These are phyloP conservation scores for Drosophila varians DNA, from an alignment of 1,140 invertebrate species.

Conservation along the genomic window DNA sequence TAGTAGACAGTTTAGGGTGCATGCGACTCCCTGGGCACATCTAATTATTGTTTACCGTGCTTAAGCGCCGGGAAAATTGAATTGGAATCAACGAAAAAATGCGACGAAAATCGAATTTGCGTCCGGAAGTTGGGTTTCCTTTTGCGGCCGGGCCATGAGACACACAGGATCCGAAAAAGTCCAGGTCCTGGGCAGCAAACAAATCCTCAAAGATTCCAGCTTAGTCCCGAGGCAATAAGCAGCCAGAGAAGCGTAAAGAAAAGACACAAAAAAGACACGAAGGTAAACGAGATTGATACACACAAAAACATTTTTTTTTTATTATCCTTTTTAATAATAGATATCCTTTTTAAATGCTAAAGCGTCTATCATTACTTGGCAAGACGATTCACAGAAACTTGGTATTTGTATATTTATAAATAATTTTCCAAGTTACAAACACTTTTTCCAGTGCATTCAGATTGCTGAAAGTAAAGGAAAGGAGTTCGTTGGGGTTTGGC, in stretches of 20 bases:
- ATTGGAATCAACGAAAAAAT: constrained; percentile 74
- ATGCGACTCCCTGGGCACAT: constrained; percentile 44
- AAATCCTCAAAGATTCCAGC: constrained; percentile 75
- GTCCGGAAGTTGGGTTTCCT: constrained; percentile 61
- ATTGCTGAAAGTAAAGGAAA: background rate
- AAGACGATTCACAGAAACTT: too few species aligned
- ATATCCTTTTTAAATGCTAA: too few species aligned
- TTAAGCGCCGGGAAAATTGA: constrained; percentile 77
- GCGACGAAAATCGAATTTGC: constrained; percentile 74
- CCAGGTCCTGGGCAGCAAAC: constrained; percentile 40
- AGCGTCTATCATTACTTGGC: too few species aligned
- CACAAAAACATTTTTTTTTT: background rate
- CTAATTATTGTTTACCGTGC: constrained; percentile 79
- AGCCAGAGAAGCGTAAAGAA: constrained; percentile 64
- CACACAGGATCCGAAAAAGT: background rate
- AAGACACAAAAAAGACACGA: constrained; percentile 37
- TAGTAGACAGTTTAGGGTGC: constrained; percentile 6
- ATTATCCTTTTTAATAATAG: background rate
- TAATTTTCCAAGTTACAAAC: too few species aligned
- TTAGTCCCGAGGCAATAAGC: constrained; percentile 63
- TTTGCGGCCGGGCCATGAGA: constrained; percentile 13
- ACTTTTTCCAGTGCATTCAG: background rate
- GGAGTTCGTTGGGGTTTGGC: constrained; percentile 38
- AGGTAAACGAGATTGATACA: constrained; percentile 46
- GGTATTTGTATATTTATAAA: too few species aligned